Percentiles rank a stretch among this genome's conserved stretches.
Evolutionary conservation across 1,140 invertebrate species (phyloP).

Genomic region (Druon quercuslanigerum): DNA sequence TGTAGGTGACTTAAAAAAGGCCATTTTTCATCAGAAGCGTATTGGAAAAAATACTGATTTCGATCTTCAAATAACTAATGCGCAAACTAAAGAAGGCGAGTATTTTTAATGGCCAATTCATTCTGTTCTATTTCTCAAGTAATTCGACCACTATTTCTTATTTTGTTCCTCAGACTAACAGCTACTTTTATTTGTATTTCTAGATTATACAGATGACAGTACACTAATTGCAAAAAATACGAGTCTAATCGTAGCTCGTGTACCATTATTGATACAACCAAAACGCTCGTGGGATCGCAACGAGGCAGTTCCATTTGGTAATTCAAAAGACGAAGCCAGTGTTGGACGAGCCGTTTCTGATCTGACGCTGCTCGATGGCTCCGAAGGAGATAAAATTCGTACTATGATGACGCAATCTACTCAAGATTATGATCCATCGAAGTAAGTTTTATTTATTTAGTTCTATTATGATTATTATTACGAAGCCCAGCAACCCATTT

Average conservation of each 20-base stretch:
- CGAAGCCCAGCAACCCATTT: no score
- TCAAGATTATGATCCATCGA: slow-evolving; percentile 96
- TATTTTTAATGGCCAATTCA: not conserved
- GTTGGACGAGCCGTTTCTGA: slow-evolving; percentile 82
- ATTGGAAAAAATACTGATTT: slow-evolving; percentile 96
- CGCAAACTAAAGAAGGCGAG: slow-evolving; percentile 96
- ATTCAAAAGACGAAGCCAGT: slow-evolving; percentile 77
- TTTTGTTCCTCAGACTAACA: slow-evolving; percentile 24
- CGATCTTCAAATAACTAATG: slow-evolving; percentile 97
- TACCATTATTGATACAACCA: slow-evolving; percentile 85
- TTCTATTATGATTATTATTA: not conserved
- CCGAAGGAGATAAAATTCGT: slow-evolving; percentile 97
- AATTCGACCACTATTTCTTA: not conserved
- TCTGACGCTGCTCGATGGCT: slow-evolving; percentile 91
- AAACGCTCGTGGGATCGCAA: slow-evolving; percentile 84
- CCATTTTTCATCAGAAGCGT: slow-evolving; percentile 96
- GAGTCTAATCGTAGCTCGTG: slow-evolving; percentile 94
- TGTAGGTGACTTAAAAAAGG: slow-evolving; percentile 94
- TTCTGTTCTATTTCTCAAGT: no score
- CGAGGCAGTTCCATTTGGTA: slow-evolving; percentile 71
- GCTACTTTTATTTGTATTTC: slow-evolving; percentile 60
- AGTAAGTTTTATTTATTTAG: slow-evolving; percentile 78
- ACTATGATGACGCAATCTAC: slow-evolving; percentile 98
- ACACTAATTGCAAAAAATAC: slow-evolving; percentile 97
- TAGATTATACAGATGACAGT: slow-evolving; percentile 94